Conservation (phyloP, 2,113 vertebrate genomes). For the Willisornis vidua region DNA sequence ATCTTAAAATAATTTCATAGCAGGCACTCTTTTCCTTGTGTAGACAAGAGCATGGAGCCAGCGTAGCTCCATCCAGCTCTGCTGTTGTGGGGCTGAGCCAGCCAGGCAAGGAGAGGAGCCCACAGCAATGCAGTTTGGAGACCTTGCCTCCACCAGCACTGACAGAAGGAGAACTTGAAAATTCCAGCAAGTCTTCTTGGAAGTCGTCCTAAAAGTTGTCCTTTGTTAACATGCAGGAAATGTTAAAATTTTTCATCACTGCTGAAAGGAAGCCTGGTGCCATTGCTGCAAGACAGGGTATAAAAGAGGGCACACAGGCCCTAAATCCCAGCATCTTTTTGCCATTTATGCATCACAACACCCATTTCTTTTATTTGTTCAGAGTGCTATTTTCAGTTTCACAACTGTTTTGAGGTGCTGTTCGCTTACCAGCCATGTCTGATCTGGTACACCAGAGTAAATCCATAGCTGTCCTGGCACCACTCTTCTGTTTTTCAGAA, state of each 20-base stretch:
- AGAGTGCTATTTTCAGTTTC: background rate
- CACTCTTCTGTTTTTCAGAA: background rate
- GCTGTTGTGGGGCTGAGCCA: background rate
- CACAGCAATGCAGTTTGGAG: background rate
- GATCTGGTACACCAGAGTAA: background rate
- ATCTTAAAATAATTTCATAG: background rate
- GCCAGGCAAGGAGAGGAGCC: background rate
- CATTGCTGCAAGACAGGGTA: fast-evolving
- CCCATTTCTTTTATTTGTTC: background rate
- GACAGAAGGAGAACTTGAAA: background rate
- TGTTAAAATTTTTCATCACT: fast-evolving
- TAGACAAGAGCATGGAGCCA: background rate
- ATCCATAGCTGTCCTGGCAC: background rate
- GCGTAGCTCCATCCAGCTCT: background rate
- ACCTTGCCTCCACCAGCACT: background rate
- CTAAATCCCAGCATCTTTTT: background rate
- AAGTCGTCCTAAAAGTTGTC: background rate
- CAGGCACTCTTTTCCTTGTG: background rate
- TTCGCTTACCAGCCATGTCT: background rate
- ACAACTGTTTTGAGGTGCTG: background rate
- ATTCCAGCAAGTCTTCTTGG: background rate
- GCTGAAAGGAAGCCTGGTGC: background rate
- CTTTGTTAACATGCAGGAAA: background rate
- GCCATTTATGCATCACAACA: background rate
- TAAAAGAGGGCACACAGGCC: background rate